Percentiles rank a stretch among this genome's conserved stretches.
These are phyloP conservation scores for Cancer borealis DNA, from an alignment of 2,888 invertebrate genomes.

Conservation along the genomic window DNA sequence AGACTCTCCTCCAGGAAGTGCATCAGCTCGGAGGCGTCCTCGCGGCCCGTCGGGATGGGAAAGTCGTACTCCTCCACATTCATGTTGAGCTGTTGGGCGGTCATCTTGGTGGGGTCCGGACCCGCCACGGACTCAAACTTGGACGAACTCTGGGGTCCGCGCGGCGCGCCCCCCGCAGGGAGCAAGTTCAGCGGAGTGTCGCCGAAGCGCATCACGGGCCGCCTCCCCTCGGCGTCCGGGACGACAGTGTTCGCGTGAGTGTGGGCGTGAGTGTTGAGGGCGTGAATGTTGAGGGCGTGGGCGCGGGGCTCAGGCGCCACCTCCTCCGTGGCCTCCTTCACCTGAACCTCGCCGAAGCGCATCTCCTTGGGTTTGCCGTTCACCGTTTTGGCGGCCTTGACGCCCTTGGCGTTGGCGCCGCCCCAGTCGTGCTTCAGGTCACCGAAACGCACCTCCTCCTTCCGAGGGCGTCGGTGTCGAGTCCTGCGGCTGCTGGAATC, in stretches of 20 bases:
- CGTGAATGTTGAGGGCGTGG: neutral
- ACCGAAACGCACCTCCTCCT: constrained; percentile 76
- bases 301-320: neutral
- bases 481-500: constrained; percentile 57
- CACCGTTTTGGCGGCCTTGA: constrained; percentile 48
- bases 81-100: constrained; percentile 76
- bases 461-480: constrained; percentile 61
- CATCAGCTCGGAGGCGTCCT: constrained; percentile 74
- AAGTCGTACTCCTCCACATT: constrained; percentile 77
- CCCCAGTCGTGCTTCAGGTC: constrained; percentile 77
- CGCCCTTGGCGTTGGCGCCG: constrained; percentile 65
- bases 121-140: constrained; percentile 77
- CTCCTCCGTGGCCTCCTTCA: constrained; percentile 56
- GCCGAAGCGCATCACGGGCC: constrained; percentile 74
- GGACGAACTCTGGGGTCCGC: constrained; percentile 68
- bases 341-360: constrained; percentile 74
- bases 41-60: constrained; percentile 76
- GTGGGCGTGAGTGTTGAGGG: neutral
- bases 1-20: constrained; percentile 75
- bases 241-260: neutral
- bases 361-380: constrained; percentile 74
- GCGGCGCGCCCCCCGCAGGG: constrained; percentile 36
- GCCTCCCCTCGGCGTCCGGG: constrained; percentile 34
- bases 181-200: constrained; percentile 76
- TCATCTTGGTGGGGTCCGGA: constrained; percentile 77